These are phyloP conservation scores for Phymastichus coffea DNA, from an alignment of 1,140 invertebrate genomes.

Conservation along the genomic window DNA sequence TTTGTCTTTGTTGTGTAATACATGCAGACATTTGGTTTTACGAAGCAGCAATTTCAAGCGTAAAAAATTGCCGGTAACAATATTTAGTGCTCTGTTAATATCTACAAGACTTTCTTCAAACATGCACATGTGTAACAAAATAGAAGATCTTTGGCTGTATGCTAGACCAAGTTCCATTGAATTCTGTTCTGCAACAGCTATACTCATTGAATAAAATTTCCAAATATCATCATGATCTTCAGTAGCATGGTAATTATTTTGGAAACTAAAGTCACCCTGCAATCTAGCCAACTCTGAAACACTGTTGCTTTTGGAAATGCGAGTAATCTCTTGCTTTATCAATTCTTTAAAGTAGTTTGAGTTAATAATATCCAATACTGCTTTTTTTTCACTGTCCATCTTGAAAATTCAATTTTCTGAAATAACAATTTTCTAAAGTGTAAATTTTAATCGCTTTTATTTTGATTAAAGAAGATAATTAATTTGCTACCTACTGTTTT, in stretches of 20 bases:
- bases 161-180: conserved; percentile 63
- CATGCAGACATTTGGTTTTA: conserved; percentile 28
- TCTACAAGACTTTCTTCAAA: conserved; percentile 62
- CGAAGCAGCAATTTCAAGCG: conserved; percentile 31
- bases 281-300: too few species aligned
- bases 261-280: too few species aligned
- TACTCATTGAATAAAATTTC: conserved; percentile 62
- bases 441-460: too few species aligned
- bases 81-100: conserved; percentile 39
- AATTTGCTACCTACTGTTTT: too few species aligned
- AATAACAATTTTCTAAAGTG: too few species aligned
- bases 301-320: background rate
- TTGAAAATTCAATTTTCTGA: too few species aligned
- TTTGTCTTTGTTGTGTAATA: background rate
- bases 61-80: background rate
- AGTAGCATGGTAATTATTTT: too few species aligned
- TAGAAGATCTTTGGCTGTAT: conserved; percentile 70
- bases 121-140: conserved; percentile 63
- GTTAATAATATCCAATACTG: too few species aligned
- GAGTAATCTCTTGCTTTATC: background rate
- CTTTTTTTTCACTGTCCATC: too few species aligned
- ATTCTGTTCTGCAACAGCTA: conserved; percentile 57
- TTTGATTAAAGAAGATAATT: too few species aligned
- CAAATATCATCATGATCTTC: too few species aligned
- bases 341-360: too few species aligned